A percentile compares a stretch with the other conserved stretches of the same genome.
phyloP scores from a whole-genome alignment of 2,888 invertebrate genomes.

The Caenorhabditis panamensis region DNA sequence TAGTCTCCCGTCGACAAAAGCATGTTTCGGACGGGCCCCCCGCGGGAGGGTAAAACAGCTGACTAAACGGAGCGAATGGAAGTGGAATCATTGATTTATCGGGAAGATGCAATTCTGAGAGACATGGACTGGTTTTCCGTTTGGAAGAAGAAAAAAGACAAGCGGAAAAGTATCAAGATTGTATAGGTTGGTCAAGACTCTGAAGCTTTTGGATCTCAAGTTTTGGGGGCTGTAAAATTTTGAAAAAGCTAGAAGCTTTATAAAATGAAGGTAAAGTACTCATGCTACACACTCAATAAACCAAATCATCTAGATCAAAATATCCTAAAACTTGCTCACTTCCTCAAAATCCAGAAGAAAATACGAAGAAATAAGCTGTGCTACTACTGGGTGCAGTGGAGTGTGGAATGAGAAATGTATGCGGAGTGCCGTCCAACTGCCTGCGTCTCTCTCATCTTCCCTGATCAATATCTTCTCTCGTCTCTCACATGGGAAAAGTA shows the following conservation, averaged over 20 bases:
- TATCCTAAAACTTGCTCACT: too few species aligned
- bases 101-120: slow-evolving; percentile 15
- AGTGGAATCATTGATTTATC: slow-evolving; percentile 19
- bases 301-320: too few species aligned
- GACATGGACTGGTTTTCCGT: slow-evolving; percentile 37
- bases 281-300: too few species aligned
- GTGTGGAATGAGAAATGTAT: slow-evolving; percentile 16
- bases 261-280: too few species aligned
- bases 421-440: background rate
- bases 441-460: slow-evolving; percentile 33
- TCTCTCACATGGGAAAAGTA: background rate
- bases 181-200: too few species aligned
- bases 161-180: background rate
- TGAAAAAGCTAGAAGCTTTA: too few species aligned
- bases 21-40: slow-evolving; percentile 7
- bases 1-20: background rate
- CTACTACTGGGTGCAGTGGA: slow-evolving; percentile 8
- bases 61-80: slow-evolving; percentile 40
- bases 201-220: too few species aligned
- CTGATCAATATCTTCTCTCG: slow-evolving; percentile 29
- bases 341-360: background rate
- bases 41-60: slow-evolving; percentile 38
- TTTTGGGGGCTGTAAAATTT: too few species aligned
- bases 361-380: background rate
- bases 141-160: background rate